Base-by-base conservation (phyloP, 2,113 vertebrate species). In the Silurus meridionalis region DNA sequence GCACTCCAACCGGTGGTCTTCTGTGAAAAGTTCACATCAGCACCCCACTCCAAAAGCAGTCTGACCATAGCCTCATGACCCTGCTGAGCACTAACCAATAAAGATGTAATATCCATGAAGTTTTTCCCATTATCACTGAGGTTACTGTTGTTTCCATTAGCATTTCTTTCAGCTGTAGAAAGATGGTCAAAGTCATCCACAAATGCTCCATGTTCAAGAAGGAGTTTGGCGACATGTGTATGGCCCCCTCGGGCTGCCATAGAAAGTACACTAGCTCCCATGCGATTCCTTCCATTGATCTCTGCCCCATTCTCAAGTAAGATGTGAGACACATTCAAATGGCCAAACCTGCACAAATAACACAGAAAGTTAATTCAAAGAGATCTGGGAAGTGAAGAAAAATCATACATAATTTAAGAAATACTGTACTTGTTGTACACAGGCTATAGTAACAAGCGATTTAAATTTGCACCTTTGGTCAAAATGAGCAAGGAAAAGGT, bases 241-340 rank as follows among this genome's bases (percentile, higher is more conserved):
- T 99, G 98, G 50, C 97, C 97, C 0, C 97, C 98, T 2, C 98
- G 96, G 6, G 96, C 95, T 0, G 98, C 97, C 96, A 97, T 96
- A 0, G 95, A 96, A 37, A 99, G 96, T 83, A 98, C 96, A 0
- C 96, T 98, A 58, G 96, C 97, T n/a, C 98, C 97, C 8, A 99
- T 93, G 14, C 97, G 94, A 92, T 98, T 99, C 85, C 97, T 96
- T 0, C 96, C 97, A 0, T 98, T 98, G 19, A 97, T 95, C 86
- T 99, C 97, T 0, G 97, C 98, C 1, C 97, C 97, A 0, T 99
- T 97, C 91, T 99, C 98, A 94, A 99, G 86, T 63, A 99, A 94
- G 87, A 99, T 96, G 90, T 96, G 96, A 25, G 96, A 96, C 63
- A 99, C 97, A 0, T 88, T 96, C 60, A 96, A 90, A 83, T 99